Conservation (phyloP, 1,140 invertebrate species). For the Zaprionus nigranus region DNA sequence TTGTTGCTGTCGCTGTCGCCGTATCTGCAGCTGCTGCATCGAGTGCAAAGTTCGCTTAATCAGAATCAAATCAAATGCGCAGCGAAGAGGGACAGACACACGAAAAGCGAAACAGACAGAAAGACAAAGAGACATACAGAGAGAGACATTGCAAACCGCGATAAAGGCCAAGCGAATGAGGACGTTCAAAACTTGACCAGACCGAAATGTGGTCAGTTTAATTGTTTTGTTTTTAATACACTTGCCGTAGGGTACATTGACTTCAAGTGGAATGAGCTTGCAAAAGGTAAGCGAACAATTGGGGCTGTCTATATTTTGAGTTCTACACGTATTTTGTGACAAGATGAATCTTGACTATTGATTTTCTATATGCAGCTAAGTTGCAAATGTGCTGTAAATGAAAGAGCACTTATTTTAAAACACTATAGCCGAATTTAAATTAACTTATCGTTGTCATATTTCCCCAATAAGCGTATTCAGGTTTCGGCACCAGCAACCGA, state of each 20-base stretch:
- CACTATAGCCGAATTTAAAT: background rate
- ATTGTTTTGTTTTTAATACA: conserved; percentile 16
- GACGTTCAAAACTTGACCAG: conserved; percentile 44
- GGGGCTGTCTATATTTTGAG: background rate
- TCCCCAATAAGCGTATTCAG: background rate
- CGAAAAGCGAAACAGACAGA: background rate
- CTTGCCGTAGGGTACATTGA: background rate
- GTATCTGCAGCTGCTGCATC: conserved; percentile 43
- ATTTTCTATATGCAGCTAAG: background rate
- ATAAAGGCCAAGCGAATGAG: conserved; percentile 27
- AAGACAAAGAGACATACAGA: background rate
- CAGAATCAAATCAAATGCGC: conserved; percentile 67
- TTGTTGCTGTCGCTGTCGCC: background rate
- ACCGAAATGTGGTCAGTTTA: conserved; percentile 16
- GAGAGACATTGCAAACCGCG: conserved; percentile 11
- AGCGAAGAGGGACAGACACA: background rate
- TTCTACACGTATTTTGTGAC: background rate
- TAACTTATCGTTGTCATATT: background rate
- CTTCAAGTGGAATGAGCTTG: background rate
- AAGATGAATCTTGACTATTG: no score
- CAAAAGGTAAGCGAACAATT: background rate
- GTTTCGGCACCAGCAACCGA: background rate
- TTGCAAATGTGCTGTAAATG: no score
- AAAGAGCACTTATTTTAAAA: no score
- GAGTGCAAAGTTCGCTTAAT: conserved; percentile 72